Evolutionary conservation across 2,888 invertebrate species (phyloP).

Genomic region (Eilema caniola): DNA sequence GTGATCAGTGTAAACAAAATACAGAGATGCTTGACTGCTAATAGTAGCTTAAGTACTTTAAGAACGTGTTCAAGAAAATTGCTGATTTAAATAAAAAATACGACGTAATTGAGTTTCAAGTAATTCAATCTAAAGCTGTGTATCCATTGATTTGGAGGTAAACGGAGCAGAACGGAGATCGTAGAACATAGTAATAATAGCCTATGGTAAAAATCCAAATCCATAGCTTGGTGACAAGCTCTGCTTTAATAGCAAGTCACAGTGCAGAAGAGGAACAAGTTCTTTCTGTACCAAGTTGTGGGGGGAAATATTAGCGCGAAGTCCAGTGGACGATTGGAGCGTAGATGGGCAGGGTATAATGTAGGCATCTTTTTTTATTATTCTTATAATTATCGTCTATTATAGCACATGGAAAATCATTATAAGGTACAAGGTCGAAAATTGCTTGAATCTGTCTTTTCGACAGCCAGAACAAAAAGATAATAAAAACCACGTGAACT

Average conservation of each 20-base stretch:
- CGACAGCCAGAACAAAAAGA: not conserved
- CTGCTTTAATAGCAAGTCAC: not conserved
- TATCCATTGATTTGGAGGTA: not conserved
- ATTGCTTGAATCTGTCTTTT: not conserved
- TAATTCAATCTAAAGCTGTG: not conserved
- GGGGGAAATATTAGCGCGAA: not conserved
- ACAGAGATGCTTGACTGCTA: not conserved
- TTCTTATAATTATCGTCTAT: not conserved
- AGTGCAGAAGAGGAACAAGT: not conserved
- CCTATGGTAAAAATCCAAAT: not conserved
- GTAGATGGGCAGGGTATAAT: too few species aligned
- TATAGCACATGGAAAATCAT: not conserved
- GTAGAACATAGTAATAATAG: not conserved
- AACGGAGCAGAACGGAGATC: not conserved
- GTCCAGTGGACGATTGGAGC: not conserved
- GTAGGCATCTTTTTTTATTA: not conserved
- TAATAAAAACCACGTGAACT: not conserved
- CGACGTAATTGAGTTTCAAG: constrained; percentile 4
- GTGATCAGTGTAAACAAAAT: not conserved
- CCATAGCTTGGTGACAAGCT: not conserved
- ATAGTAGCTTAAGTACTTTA: constrained; percentile 2
- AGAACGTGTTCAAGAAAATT: not conserved
- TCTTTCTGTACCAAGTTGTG: not conserved
- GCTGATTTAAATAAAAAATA: not conserved
- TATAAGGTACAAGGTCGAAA: not conserved